Evolutionary conservation across 2,113 vertebrate genomes (phyloP), one percentile per base, ranked within the genome.

Genomic region (Tyrannus savana): DNA sequence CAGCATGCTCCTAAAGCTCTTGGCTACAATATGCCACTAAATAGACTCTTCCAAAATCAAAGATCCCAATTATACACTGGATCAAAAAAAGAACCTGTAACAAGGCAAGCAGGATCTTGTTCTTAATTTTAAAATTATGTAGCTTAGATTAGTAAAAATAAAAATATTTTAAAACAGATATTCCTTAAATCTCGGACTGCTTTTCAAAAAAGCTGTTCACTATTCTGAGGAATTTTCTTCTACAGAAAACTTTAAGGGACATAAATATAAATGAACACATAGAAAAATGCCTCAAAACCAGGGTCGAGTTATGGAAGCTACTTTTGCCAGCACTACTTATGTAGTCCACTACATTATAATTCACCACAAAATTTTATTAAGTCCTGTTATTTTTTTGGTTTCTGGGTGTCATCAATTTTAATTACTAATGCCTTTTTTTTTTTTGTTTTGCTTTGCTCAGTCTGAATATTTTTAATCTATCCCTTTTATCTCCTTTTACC

Each of bases 341-440:
- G 5, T 15, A 79, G 74, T 33, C 14, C 19, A 41, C 84, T 87
- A 60, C 14, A 79, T 76, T 68, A 69, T 76, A 46, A 86, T 94
- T 56, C 2, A 0, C 16, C 47, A n/a, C 84, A 63, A 91, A 55
- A 76, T 87, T 81, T 79, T 64, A 94, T 73, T 83, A 69, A 88
- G 50, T 82, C 22, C 17, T 58, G 9, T 22, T 22, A 68, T 72
- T 68, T 95, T 68, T 87, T 25, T 72, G 17, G 33, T 93, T 91
- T 91, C 67, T 94, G 53, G 18, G n/a, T 84, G 49, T 60, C 66
- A 91, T 56, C 33, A 64, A 25, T 87, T 97, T 85, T 85, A 91
- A 90, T 83, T 78, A 76, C 22, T 60, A 68, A 4, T 68, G 27
- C 2, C 37, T 7, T 49, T 49, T 52, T 37, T 52, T 37, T 46